Percentiles rank a stretch among this genome's conserved stretches.
Evolutionary conservation across 2,888 invertebrate species (phyloP).

Genomic region (Agonopterix alstromeriana): DNA sequence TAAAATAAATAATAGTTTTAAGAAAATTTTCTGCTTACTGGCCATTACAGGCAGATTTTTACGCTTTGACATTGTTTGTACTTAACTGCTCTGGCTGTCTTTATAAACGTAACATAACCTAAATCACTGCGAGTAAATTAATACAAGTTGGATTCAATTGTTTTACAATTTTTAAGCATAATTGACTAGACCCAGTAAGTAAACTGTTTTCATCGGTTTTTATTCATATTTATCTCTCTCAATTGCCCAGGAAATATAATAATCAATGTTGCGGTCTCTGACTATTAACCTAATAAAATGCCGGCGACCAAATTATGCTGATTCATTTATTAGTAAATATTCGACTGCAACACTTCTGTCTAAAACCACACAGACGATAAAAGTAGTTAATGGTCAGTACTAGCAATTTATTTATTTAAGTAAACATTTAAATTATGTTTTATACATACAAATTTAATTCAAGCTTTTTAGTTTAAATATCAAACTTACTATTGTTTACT

Average conservation of each 20-base stretch:
- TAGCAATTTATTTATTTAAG: not conserved
- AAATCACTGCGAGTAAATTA: too few species aligned
- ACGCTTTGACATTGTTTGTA: too few species aligned
- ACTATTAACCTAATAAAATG: conserved; percentile 61
- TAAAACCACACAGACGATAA: conserved; percentile 30
- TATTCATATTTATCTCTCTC: too few species aligned
- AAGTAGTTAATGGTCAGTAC: conserved; percentile 62
- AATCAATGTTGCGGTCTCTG: conserved; percentile 60
- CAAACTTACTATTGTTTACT: not conserved
- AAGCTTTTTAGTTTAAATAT: not conserved
- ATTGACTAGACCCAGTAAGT: conserved; percentile 4
- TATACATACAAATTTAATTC: too few species aligned
- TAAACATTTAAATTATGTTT: not conserved
- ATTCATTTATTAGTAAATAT: conserved; percentile 58
- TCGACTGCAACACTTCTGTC: conserved; percentile 20
- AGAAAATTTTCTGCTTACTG: too few species aligned
- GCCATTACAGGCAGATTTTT: too few species aligned
- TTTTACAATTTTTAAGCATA: too few species aligned
- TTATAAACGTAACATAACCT: too few species aligned
- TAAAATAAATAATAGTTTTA: too few species aligned
- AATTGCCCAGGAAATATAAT: too few species aligned
- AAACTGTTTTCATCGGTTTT: not conserved
- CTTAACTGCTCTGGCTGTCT: too few species aligned
- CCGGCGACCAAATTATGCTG: conserved; percentile 59
- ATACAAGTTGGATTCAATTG: too few species aligned